Evolutionary conservation across 2,797 vertebrate species (phyloP), one percentile per base, ranked within the genome.

Genomic region (Typhlichthys subterraneus): DNA sequence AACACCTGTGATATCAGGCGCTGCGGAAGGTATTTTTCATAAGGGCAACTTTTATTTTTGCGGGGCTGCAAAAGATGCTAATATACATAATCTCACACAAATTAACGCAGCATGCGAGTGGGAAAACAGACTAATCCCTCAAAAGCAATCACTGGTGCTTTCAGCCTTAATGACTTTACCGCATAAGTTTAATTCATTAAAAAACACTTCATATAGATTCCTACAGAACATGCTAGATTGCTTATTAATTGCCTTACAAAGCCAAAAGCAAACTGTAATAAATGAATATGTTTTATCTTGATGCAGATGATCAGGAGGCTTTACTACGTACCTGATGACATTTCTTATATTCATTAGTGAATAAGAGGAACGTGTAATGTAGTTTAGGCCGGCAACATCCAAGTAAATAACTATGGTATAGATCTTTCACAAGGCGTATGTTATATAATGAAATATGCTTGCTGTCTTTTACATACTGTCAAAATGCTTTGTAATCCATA

Each of bases 111-210:
- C 49, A 0, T 88, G 85, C 81, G 79, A 85, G 80, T 29, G 72
- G 73, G 77, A 83, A 83, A 81, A 42, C 46, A 63, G 63, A 66
- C 59, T 83, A 84, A 90, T 89, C 84, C 76, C 77, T 87, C 76
- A 77, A 83, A 88, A 76, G 85, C 81, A 82, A 89, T 88, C 86
- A 86, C 74, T 67, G 80, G 76, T 84, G 79, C 80, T 75, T 89
- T 85, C 72, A 85, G 74, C 86, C 70, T 89, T 89, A 92, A 88
- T 89, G 87, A 85, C 74, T 89, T 71, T 83, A 55, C 73, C 83
- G 77, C 81, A 87, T 74, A 80, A 87, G 80, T 79, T 87, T 85
- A 79, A 79, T 86, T 90, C 73, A 84, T 82, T 89, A 89, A 88
- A 86, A 66, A 72, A 51, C 79, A 76, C 77, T 86, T 87, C 87